phyloP scores from a whole-genome alignment of 92 coral and sea anemone genomes.

The Parazoanthus darwini region DNA sequence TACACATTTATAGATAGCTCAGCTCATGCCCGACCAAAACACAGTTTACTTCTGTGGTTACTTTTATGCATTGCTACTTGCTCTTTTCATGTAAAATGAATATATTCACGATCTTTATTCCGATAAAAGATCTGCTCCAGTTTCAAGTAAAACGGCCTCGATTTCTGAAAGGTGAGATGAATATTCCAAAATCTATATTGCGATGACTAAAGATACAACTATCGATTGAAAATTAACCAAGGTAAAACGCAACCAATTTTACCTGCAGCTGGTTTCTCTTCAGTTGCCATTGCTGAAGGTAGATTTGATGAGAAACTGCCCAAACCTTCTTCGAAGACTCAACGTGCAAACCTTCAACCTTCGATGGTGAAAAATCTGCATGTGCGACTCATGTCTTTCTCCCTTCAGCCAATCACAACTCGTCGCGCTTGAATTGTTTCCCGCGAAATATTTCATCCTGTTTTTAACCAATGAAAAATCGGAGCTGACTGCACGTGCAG shows the following conservation, averaged over 20 bases:
- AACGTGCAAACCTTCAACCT: background rate
- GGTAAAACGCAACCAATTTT: background rate
- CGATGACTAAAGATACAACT: too few relatives aligned
- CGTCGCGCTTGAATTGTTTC: background rate
- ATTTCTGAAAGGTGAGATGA: too few relatives aligned
- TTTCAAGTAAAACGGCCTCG: too few relatives aligned
- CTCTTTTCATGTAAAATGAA: too few relatives aligned
- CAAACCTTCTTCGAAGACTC: background rate
- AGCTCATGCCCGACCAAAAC: background rate
- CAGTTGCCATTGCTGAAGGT: constrained; percentile 55
- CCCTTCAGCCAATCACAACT: constrained; percentile 28
- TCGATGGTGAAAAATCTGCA: background rate
- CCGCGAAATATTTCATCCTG: constrained; percentile 26
- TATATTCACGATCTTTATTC: too few relatives aligned
- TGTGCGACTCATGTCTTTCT: background rate
- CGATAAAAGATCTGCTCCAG: too few relatives aligned
- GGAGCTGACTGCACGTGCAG: background rate
- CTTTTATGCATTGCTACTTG: too few relatives aligned
- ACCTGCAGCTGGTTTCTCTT: constrained; percentile 69
- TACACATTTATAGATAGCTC: background rate
- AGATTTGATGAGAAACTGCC: background rate
- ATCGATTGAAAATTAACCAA: background rate
- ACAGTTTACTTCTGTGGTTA: too few relatives aligned
- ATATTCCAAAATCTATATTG: too few relatives aligned
- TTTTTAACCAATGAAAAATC: constrained; percentile 13